phyloP scores from a whole-genome alignment of 2,797 vertebrate species.

The Catamblyrhynchus diadema region DNA sequence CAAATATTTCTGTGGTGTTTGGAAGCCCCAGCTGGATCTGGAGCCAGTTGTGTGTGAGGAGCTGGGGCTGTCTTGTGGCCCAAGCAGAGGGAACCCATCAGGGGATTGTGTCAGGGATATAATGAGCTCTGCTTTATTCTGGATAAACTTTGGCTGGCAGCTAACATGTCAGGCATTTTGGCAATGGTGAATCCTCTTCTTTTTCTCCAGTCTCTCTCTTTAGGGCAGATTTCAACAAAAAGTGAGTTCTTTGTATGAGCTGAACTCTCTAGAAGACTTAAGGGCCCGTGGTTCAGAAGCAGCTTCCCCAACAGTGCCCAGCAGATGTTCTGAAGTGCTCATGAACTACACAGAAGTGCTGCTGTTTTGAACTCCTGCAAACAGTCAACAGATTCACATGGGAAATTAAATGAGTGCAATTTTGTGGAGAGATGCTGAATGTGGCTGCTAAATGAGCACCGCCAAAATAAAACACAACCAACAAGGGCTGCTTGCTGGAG shows the following conservation, averaged over 20 bases:
- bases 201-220: not conserved
- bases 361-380: conserved; percentile 52
- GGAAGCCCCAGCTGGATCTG: not conserved
- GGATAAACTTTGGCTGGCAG: not conserved
- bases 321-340: conserved; percentile 37
- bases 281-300: not conserved
- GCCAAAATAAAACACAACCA: conserved; percentile 33
- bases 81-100: not conserved
- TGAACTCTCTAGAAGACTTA: not conserved
- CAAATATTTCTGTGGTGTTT: not conserved
- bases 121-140: not conserved
- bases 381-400: conserved; percentile 37
- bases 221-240: not conserved
- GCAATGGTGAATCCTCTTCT: not conserved
- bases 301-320: conserved; percentile 6
- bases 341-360: not conserved
- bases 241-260: not conserved
- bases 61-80: not conserved
- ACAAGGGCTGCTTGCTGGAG: not conserved
- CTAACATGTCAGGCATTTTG: not conserved
- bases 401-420: conserved; percentile 50
- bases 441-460: conserved; percentile 18
- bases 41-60: not conserved
- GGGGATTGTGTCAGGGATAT: not conserved
- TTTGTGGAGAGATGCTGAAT: conserved; percentile 28